Evolutionary conservation across 2,888 invertebrate species (phyloP).

Genomic region (Acanthosoma haemorrhoidale): DNA sequence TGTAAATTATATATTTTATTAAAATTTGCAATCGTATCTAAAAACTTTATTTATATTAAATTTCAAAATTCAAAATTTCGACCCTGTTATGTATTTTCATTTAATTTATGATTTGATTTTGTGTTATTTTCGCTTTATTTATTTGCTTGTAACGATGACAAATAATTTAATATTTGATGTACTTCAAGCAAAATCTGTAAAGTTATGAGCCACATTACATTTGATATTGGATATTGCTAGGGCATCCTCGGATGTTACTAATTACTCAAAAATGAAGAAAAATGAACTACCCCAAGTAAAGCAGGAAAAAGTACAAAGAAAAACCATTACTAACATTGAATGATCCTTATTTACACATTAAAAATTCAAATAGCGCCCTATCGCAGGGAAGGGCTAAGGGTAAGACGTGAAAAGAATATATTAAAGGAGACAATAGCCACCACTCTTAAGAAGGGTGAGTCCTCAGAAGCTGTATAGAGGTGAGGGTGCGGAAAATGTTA

Average conservation of each 20-base stretch:
- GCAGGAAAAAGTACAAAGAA: neutral
- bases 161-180: too few species aligned
- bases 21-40: too few species aligned
- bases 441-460: neutral
- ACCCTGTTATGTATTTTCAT: too few species aligned
- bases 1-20: too few species aligned
- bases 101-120: too few species aligned
- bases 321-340: slow-evolving; percentile 12
- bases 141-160: too few species aligned
- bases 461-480: neutral
- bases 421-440: slow-evolving; percentile 6
- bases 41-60: too few species aligned
- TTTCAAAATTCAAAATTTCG: too few species aligned
- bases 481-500: neutral
- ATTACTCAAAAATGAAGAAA: neutral
- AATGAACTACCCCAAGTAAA: neutral
- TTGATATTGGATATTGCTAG: neutral
- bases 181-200: too few species aligned
- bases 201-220: too few species aligned
- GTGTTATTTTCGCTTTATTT: too few species aligned
- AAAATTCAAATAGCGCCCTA: neutral
- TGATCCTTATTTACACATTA: slow-evolving; percentile 12
- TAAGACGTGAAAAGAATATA: slow-evolving; percentile 14
- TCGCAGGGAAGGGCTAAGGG: neutral
- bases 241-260: neutral